Conservation (phyloP, 2,113 vertebrate genomes). For the Gallinago jamesoni region DNA sequence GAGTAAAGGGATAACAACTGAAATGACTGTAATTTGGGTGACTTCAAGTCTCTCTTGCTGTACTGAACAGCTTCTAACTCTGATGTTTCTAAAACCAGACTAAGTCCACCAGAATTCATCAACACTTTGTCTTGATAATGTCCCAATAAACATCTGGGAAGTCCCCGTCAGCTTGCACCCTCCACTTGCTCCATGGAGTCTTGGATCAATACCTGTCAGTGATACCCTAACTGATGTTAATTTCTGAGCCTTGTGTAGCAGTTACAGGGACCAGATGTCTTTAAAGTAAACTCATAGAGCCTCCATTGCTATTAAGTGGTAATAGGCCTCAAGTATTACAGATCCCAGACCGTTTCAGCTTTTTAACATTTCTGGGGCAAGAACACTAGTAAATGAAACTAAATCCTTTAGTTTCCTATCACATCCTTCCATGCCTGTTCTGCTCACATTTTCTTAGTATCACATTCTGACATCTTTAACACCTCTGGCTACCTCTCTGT, state of each 20-base stretch:
- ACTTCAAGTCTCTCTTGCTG: neutral
- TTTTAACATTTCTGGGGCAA: neutral
- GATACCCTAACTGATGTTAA: neutral
- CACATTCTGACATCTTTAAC: neutral
- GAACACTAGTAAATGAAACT: neutral
- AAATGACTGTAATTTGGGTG: neutral
- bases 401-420: neutral
- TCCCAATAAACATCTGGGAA: neutral
- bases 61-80: neutral
- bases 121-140: neutral
- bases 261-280: neutral
- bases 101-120: neutral
- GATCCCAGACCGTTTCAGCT: neutral
- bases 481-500: neutral
- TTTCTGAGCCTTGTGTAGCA: neutral
- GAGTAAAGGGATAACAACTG: neutral
- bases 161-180: neutral
- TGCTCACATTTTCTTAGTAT: neutral
- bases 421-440: neutral
- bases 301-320: neutral
- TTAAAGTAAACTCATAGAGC: neutral
- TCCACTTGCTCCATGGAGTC: neutral
- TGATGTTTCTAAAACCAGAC: neutral
- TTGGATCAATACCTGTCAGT: neutral
- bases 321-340: neutral